phyloP scores from a whole-genome alignment of 2,888 invertebrate species.

The Caenorhabditis panamensis region DNA sequence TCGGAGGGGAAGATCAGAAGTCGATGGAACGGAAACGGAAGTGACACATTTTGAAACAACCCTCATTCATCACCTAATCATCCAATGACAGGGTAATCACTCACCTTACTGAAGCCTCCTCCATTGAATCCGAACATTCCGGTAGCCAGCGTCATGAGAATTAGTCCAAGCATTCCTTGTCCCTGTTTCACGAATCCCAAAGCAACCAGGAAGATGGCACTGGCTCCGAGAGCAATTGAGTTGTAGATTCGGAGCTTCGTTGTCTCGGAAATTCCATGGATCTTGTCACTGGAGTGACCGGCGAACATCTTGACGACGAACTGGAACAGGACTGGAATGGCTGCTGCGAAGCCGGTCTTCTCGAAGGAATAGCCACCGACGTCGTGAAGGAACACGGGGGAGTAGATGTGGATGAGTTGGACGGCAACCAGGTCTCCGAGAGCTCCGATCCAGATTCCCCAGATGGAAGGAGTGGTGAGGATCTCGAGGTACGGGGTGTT shows the following conservation, averaged over 20 bases:
- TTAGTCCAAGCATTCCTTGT: slow-evolving; percentile 68
- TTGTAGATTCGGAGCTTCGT: slow-evolving; percentile 79
- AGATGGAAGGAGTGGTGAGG: slow-evolving; percentile 75
- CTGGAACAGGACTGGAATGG: slow-evolving; percentile 78
- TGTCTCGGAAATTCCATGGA: slow-evolving; percentile 73
- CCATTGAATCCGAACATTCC: slow-evolving; percentile 79
- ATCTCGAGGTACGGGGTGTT: slow-evolving; percentile 76
- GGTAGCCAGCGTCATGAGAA: slow-evolving; percentile 76
- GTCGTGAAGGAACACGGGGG: slow-evolving; percentile 67
- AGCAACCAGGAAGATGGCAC: slow-evolving; percentile 75
- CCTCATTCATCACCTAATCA: not conserved
- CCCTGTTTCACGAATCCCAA: slow-evolving; percentile 73
- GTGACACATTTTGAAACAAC: not conserved
- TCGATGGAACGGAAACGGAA: not conserved
- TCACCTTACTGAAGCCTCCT: slow-evolving; percentile 68
- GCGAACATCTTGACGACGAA: slow-evolving; percentile 79
- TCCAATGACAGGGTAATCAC: not conserved
- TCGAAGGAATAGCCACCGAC: slow-evolving; percentile 77
- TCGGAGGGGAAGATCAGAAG: not conserved
- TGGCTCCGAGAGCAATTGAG: slow-evolving; percentile 75
- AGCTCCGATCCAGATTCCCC: slow-evolving; percentile 80
- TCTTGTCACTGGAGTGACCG: slow-evolving; percentile 77
- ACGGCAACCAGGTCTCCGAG: slow-evolving; percentile 80
- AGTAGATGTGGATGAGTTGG: slow-evolving; percentile 75
- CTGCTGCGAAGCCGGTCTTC: slow-evolving; percentile 80